Percentiles rank a stretch among this genome's conserved stretches.
phyloP scores from a whole-genome alignment of 2,797 vertebrate species.

The Galaxias olidus region DNA sequence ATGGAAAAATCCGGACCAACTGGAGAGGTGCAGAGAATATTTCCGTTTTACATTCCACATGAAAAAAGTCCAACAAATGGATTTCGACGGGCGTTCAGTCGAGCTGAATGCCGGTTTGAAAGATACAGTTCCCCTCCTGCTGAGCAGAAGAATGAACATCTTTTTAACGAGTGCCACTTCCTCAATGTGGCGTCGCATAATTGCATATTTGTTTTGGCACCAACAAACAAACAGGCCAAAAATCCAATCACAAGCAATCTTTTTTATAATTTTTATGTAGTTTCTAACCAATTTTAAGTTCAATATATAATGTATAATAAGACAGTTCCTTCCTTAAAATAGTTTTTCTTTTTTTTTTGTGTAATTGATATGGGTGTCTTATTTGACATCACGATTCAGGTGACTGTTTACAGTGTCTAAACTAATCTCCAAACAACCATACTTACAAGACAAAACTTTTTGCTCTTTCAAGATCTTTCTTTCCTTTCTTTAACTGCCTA shows the following conservation, averaged over 20 bases:
- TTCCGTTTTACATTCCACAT: constrained; percentile 8
- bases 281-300: constrained; percentile 10
- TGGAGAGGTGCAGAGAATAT: background rate
- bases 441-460: too few relatives aligned
- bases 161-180: constrained; percentile 10
- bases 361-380: too few relatives aligned
- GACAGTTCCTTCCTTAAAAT: too few relatives aligned
- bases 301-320: background rate
- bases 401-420: too few relatives aligned
- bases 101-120: constrained; percentile 14
- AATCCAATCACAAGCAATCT: constrained; percentile 4
- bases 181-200: constrained; percentile 25
- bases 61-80: constrained; percentile 16
- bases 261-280: constrained; percentile 1
- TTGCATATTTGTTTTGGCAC: constrained; percentile 27
- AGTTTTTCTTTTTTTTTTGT: too few relatives aligned
- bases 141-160: constrained; percentile 17
- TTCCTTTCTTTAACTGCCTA: too few relatives aligned
- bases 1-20: constrained; percentile 3
- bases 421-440: too few relatives aligned
- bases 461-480: too few relatives aligned
- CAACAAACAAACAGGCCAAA: background rate
- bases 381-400: too few relatives aligned
- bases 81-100: constrained; percentile 20
- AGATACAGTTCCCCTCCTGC: constrained; percentile 14